Percentiles rank a stretch among this genome's conserved stretches.
These are phyloP conservation scores for Amaurobius ferox DNA, from an alignment of 2,888 invertebrate species.

Conservation along the genomic window DNA sequence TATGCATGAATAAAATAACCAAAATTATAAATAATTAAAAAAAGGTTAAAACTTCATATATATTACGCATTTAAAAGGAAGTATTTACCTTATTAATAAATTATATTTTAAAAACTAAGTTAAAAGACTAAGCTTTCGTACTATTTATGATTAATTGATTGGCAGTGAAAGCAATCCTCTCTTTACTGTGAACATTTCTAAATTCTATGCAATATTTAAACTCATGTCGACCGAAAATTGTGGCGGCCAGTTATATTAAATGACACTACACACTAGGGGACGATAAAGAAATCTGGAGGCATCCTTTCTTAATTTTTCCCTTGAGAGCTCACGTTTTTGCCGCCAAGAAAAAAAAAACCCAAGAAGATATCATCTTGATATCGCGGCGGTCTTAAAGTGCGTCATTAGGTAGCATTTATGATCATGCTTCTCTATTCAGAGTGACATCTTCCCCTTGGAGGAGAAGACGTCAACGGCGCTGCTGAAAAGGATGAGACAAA, in stretches of 20 bases:
- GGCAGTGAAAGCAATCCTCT: background rate
- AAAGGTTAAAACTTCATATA: too few species aligned
- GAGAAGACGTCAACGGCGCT: slow-evolving; percentile 59
- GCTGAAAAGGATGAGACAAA: slow-evolving; percentile 48
- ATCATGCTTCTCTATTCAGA: slow-evolving; percentile 43
- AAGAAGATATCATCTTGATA: slow-evolving; percentile 36
- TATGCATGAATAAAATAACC: too few species aligned
- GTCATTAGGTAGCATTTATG: slow-evolving; percentile 70
- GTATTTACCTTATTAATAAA: too few species aligned
- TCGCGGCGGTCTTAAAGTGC: slow-evolving; percentile 41
- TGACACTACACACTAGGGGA: slow-evolving; percentile 34
- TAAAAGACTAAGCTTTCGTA: too few species aligned
- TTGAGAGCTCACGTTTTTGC: slow-evolving; percentile 45
- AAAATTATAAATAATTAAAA: too few species aligned
- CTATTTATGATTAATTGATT: slow-evolving; percentile 4
- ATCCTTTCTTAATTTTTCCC: slow-evolving; percentile 62
- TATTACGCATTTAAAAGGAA: too few species aligned
- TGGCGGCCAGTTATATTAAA: slow-evolving; percentile 5
- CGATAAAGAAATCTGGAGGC: slow-evolving; percentile 60
- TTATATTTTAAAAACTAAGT: too few species aligned
- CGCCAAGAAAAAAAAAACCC: slow-evolving; percentile 9
- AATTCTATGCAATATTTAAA: background rate
- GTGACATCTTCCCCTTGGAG: slow-evolving; percentile 49
- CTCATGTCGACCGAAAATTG: background rate
- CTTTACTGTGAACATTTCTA: background rate